Evolutionary conservation across 2,113 vertebrate genomes (phyloP), one percentile per base, ranked within the genome.

Genomic region (Scatophagus argus): DNA sequence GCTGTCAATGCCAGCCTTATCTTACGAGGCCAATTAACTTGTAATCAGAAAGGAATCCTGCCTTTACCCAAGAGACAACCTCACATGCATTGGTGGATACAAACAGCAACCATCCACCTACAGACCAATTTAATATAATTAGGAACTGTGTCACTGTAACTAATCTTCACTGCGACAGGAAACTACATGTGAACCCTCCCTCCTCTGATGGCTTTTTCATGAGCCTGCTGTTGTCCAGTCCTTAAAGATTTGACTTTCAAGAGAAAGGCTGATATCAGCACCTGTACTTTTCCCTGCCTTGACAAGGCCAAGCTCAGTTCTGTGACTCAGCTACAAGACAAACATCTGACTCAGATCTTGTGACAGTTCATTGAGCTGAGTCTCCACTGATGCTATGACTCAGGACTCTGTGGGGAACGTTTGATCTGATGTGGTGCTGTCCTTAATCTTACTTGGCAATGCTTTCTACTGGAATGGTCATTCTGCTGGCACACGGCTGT

Each of bases 281-380:
- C 65, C 59, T 85, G 65, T 74, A 84, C 32, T 85, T 77, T 85
- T 69, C 49, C 29, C 54, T 34, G 29, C 43, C 68, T 73, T 25
- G 41, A 73, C 58, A 55, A 77, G 13, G 66, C 54, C 47, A 29
- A 43, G 46, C 74, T 81, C 54, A 27, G 25, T 52, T 68, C 54
- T 65, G 59, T 89, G 87, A 91, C 75, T 88, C 85, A 87, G 56
- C 70, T 58, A 10, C 41, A 74, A 54, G 74, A 83, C 76, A 74
- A 74, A 81, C 69, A 74, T 83, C 69, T 82, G 87, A 88, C 55
- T 88, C 84, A 83, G 75, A 87, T 52, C 74, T 74, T 74, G 64
- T 73, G 85, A 87, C 77, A 71, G 11, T 71, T 54, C 47, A 11
- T 21, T 74, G 36, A 77, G 70, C 67, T 47, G 62, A 77, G 29